Conservation (phyloP, 2,888 invertebrate species). For the Acronicta aceris region DNA sequence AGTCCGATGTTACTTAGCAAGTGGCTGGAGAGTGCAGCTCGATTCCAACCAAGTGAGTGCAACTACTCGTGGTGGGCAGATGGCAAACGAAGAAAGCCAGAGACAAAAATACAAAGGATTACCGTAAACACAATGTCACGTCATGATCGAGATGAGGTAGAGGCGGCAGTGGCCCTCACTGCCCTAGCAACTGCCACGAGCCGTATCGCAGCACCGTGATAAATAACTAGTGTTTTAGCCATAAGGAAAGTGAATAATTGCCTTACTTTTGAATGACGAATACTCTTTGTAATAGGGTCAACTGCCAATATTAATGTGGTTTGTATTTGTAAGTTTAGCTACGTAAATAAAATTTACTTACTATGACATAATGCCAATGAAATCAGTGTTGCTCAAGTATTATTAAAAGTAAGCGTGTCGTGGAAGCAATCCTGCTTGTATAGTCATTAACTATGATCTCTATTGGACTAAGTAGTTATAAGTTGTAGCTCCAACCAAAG, state of each 20-base stretch:
- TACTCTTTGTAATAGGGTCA: conserved; percentile 53
- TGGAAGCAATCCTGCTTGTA: conserved; percentile 58
- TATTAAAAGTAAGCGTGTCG: conserved; percentile 64
- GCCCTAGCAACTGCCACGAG: conserved; percentile 88
- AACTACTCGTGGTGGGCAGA: conserved; percentile 92
- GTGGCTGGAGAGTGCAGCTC: conserved; percentile 93
- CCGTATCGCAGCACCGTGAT: conserved; percentile 72
- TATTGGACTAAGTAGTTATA: conserved; percentile 74
- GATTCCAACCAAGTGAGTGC: conserved; percentile 92
- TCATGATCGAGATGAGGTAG: conserved; percentile 92
- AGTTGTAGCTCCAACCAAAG: conserved; percentile 77
- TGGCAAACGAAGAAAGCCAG: conserved; percentile 73
- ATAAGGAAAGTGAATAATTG: conserved; percentile 4
- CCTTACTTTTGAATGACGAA: conserved; percentile 20
- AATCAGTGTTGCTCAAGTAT: conserved; percentile 75
- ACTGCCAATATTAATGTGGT: conserved; percentile 52
- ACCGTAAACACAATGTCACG: conserved; percentile 69
- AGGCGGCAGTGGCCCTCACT: conserved; percentile 93
- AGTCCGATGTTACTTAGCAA: conserved; percentile 91
- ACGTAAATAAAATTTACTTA: conserved; percentile 59
- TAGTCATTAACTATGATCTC: conserved; percentile 79
- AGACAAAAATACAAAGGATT: conserved; percentile 67
- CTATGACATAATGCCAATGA: conserved; percentile 46
- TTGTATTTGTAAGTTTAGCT: conserved; percentile 50
- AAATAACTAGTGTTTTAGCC: not conserved